Evolutionary conservation across 1,140 invertebrate species (phyloP).

Genomic region (Megalopta genalis): DNA sequence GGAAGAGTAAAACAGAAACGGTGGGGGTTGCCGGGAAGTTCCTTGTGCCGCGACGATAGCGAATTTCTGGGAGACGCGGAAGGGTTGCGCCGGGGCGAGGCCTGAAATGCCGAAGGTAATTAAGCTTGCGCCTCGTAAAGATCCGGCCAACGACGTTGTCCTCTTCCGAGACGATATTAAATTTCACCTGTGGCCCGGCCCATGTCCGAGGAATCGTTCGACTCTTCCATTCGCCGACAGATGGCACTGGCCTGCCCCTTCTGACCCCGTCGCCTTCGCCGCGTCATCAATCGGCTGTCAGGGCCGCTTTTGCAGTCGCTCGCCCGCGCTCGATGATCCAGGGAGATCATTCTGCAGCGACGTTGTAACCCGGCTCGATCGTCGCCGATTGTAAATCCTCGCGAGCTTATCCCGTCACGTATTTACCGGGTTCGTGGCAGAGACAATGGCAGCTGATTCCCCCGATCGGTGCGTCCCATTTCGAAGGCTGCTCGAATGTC

Average conservation of each 20-base stretch:
- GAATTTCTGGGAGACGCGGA: slow-evolving; percentile 52
- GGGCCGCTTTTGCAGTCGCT: too few species aligned
- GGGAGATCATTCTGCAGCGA: too few species aligned
- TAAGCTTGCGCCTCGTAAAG: slow-evolving; percentile 72
- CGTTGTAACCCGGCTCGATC: neutral
- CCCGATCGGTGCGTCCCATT: slow-evolving; percentile 5
- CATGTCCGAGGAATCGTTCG: slow-evolving; percentile 21
- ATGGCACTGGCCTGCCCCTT: too few species aligned
- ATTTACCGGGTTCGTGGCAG: neutral
- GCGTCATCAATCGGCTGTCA: too few species aligned
- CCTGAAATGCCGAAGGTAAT: slow-evolving; percentile 65
- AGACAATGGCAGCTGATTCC: slow-evolving; percentile 31
- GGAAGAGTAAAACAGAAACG: neutral
- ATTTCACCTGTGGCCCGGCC: slow-evolving; percentile 55
- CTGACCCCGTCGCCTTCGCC: too few species aligned
- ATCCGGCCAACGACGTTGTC: slow-evolving; percentile 54
- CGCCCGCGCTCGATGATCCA: too few species aligned
- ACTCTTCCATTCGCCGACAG: neutral
- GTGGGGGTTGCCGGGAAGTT: slow-evolving; percentile 8
- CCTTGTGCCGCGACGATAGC: slow-evolving; percentile 61
- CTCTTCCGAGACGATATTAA: slow-evolving; percentile 69
- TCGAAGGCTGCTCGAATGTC: slow-evolving; percentile 28
- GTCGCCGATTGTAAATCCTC: neutral
- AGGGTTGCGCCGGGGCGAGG: neutral
- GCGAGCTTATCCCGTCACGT: slow-evolving; percentile 7